Evolutionary conservation across 2,113 vertebrate genomes (phyloP).

Genomic region (Malaclemys terrapin): DNA sequence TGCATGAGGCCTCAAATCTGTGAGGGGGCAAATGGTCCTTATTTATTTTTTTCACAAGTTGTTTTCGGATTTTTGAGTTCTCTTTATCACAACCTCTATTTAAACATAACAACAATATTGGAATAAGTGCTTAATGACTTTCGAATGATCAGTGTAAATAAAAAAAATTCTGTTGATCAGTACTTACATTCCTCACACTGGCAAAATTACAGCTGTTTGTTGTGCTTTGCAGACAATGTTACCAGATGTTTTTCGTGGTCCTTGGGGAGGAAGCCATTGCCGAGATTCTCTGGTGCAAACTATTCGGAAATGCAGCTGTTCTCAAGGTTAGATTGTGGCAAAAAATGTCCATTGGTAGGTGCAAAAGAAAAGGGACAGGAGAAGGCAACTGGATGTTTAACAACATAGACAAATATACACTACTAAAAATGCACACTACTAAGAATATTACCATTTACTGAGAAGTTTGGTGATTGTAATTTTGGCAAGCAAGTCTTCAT

Average conservation of each 20-base stretch:
- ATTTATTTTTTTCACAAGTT: not conserved
- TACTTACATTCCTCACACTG: not conserved
- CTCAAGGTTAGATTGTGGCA: conserved; percentile 81
- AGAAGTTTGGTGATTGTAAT: not conserved
- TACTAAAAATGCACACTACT: not conserved
- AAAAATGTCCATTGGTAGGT: not conserved
- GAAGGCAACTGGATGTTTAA: not conserved
- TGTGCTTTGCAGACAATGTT: conserved; percentile 90
- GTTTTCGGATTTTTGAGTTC: not conserved
- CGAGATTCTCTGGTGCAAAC: conserved; percentile 96
- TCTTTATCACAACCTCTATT: not conserved
- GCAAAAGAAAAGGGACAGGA: not conserved
- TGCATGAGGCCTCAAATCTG: not conserved
- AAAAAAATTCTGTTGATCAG: not conserved
- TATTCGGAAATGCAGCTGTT: conserved; percentile 88
- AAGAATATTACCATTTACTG: not conserved
- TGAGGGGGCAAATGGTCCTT: not conserved
- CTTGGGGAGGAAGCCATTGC: conserved; percentile 93
- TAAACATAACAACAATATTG: not conserved
- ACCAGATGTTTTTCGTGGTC: conserved; percentile 94
- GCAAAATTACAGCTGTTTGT: conserved; percentile 17
- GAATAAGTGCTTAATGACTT: not conserved
- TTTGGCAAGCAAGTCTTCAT: not conserved
- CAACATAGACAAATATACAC: not conserved
- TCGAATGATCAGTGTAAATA: not conserved